Base-by-base conservation (phyloP, 2,888 invertebrate species). In the Pristionchus exspectatus region DNA sequence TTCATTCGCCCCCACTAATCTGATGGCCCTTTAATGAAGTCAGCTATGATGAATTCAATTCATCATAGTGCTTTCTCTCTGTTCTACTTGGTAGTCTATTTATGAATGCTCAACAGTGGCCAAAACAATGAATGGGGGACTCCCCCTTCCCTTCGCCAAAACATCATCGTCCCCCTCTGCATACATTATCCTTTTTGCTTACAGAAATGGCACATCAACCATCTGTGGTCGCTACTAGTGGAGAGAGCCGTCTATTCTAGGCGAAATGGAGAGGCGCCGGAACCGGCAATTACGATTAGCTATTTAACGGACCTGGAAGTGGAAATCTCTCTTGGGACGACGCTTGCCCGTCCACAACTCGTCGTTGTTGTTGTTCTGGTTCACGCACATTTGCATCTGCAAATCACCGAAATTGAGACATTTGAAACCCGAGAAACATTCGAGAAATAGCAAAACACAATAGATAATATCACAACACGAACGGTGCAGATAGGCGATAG, bases 381-480 rank as follows among this genome's bases (percentile, higher is more conserved):
- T 88, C 21, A 88, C 87, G 44, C 87, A 88, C 87, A 88, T 88
- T 74, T 88, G 87, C 87, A 88, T 88, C 87, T 88, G 87, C 18
- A 88, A 74, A 27, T 33, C 24, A 27, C 9, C 16, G 27, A 33
- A n/a, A 18, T 66, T 85, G 30, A 30, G 10, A 38, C 59, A 56
- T 14, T 27, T 9, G 24, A 59, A 84, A 24, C 3, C 12, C 63
- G 38, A 63, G 84, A 59, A 59, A 59, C 44, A n/a, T 10, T n/a
- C 4, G 84, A 59, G 33, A 12, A 59, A 21, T 33, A 5, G 9
- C n/a, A 85, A 50, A 50, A 50, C 44, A 33, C 38, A n/a, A 85
- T 33, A 38, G 38, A 38, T 38, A 33, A 30, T 59, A 59, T 85
- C 84, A 85, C 84, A 69, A 85, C 84, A 59, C 0, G 16, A 30